A percentile compares a stretch with the other conserved stretches of the same genome.
Conservation (phyloP, 1,140 invertebrate species). For the Ylistrum balloti region DNA sequence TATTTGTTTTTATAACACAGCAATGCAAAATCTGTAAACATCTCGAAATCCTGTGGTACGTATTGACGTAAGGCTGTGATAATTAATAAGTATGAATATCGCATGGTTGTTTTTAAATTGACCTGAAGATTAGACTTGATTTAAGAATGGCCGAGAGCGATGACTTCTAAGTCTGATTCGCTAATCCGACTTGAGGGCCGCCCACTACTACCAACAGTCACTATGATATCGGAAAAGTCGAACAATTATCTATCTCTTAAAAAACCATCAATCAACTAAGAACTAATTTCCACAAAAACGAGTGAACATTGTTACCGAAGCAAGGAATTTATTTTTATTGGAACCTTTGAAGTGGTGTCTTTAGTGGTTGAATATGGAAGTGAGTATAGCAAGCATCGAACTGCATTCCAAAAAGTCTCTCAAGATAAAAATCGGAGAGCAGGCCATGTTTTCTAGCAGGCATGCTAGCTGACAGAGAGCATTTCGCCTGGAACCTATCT, state of each 20-base stretch:
- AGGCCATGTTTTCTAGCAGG: neutral
- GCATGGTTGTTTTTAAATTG: no score
- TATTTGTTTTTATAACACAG: no score
- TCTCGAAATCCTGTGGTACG: no score
- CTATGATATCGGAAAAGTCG: no score
- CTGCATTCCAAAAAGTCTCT: neutral
- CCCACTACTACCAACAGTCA: no score
- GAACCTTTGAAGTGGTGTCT: no score
- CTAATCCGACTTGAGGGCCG: neutral
- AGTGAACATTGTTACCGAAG: neutral
- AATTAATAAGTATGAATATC: no score
- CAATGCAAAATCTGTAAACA: no score
- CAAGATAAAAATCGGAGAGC: neutral
- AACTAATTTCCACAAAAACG: neutral
- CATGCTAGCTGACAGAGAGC: neutral
- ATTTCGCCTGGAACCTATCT: slow-evolving; percentile 1
- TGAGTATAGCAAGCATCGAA: no score
- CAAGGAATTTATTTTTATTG: neutral
- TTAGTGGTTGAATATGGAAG: no score
- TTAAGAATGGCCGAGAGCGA: neutral
- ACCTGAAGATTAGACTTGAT: no score
- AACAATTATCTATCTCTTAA: neutral
- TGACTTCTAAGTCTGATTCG: neutral
- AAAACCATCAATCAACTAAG: neutral
- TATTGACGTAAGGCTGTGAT: no score